Base-by-base conservation (phyloP, 2,888 invertebrate species). In the Lycia hirtaria region DNA sequence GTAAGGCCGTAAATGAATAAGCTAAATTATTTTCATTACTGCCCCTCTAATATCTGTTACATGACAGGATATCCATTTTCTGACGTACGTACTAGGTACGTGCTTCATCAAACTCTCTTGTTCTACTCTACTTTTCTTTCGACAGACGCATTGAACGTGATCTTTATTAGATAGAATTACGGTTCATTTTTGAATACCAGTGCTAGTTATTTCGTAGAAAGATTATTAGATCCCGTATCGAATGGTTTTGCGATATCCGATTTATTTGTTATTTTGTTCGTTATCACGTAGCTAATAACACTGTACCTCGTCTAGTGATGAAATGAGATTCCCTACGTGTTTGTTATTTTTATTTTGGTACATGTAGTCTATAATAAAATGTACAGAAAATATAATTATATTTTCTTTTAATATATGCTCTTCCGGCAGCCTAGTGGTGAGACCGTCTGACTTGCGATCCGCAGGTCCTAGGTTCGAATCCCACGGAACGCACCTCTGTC, bases 281-380 rank as follows among this genome's bases (percentile, higher is more conserved):
- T 51, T 61, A 61, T 56, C 56, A 53, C 60, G 56, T 50, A 37
- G 17, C 14, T 61, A 44, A 52, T 62, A 52, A 35, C 41, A 35
- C 55, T 41, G 50, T 33, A 53, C 35, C 30, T 33, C 32, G 26
- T 28, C 22, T 15, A 17, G 41, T 7, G 17, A 2, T 38, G 45
- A 12, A 28, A 51, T 48, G 51, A 47, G 52, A 51, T 45, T 17
- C n/a, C n/a, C 17, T 32, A 48, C 54, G 54, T 54, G 47, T 20
- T 33, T 26, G 12, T 20, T 9, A 32, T 32, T 26, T 40, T 15
- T 20, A n/a, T 28, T 17, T 12, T 22, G 15, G 30, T 14, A n/a
- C n/a, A n/a, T n/a, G n/a, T n/a, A n/a, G n/a, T n/a, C n/a, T n/a
- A n/a, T n/a, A n/a, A n/a, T n/a, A n/a, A n/a, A n/a, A n/a, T n/a